These are phyloP conservation scores for Tarsius wallacei DNA, from an alignment of 2,797 vertebrate genomes.

Conservation along the genomic window DNA sequence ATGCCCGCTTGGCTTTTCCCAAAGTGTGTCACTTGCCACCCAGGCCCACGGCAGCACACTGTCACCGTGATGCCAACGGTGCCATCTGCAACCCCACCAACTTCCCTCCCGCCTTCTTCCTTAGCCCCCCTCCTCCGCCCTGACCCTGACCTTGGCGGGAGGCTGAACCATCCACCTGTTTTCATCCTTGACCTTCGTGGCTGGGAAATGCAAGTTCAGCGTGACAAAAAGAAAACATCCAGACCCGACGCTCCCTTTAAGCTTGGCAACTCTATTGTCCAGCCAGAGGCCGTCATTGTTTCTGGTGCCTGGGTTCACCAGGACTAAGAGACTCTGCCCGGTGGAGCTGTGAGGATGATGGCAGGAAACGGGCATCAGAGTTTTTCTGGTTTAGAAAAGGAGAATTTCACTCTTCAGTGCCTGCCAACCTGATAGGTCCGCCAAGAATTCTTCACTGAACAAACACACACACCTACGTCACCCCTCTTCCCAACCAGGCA, in stretches of 20 bases:
- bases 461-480: not conserved
- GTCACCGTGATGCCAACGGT: fast-evolving
- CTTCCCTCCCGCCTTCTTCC: not conserved
- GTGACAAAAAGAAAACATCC: not conserved
- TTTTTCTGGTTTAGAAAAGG: constrained; percentile 22
- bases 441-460: constrained; percentile 65
- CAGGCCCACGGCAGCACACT: not conserved
- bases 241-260: not conserved
- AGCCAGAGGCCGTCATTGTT: not conserved
- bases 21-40: not conserved
- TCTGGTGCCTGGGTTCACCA: not conserved
- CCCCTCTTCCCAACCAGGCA: not conserved
- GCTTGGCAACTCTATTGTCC: too few relatives aligned
- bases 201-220: not conserved
- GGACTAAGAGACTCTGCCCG: not conserved
- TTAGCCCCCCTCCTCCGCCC: too few relatives aligned
- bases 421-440: constrained; percentile 47
- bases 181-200: not conserved
- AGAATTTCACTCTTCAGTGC: constrained; percentile 43
- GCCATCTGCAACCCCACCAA: fast-evolving
- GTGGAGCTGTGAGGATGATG: not conserved
- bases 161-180: not conserved
- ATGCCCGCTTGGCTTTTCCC: not conserved
- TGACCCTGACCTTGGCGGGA: not conserved
- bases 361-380: not conserved